Conservation (phyloP, 2,113 vertebrate species). For the Aptenodytes forsteri region DNA sequence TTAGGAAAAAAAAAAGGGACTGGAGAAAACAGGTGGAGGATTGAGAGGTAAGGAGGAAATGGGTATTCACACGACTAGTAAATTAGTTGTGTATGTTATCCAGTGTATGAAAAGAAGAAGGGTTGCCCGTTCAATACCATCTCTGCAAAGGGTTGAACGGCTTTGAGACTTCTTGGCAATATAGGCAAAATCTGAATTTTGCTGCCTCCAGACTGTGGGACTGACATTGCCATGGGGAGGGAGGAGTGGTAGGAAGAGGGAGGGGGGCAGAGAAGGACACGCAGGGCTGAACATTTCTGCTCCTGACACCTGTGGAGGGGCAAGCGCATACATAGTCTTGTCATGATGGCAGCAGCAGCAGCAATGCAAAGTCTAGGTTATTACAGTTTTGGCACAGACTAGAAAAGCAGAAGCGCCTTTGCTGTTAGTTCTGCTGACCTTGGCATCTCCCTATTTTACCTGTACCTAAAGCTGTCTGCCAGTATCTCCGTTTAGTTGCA, state of each 20-base stretch:
- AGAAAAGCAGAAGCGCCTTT: not conserved
- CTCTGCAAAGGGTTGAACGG: not conserved
- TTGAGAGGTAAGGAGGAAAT: not conserved
- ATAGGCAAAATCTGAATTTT: not conserved
- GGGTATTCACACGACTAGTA: rapidly evolving
- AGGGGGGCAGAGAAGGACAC: not conserved
- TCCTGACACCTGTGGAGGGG: not conserved
- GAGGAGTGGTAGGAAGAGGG: not conserved
- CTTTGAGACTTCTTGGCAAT: not conserved
- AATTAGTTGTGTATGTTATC: not conserved
- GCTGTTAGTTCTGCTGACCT: not conserved
- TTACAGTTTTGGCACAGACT: not conserved
- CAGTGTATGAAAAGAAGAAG: not conserved
- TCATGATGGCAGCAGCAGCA: not conserved
- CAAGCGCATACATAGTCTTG: not conserved
- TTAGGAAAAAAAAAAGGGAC: not conserved
- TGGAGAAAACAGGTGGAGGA: not conserved
- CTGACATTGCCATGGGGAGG: not conserved
- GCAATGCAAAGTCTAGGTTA: not conserved
- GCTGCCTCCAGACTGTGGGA: not conserved
- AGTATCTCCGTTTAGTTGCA: not conserved
- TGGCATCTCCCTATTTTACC: not conserved
- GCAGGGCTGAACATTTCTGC: not conserved
- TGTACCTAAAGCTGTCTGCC: not conserved
- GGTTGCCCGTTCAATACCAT: not conserved